Evolutionary conservation across 2,113 vertebrate species (phyloP), one percentile per base, ranked within the genome.

Genomic region (Lepus europaeus): DNA sequence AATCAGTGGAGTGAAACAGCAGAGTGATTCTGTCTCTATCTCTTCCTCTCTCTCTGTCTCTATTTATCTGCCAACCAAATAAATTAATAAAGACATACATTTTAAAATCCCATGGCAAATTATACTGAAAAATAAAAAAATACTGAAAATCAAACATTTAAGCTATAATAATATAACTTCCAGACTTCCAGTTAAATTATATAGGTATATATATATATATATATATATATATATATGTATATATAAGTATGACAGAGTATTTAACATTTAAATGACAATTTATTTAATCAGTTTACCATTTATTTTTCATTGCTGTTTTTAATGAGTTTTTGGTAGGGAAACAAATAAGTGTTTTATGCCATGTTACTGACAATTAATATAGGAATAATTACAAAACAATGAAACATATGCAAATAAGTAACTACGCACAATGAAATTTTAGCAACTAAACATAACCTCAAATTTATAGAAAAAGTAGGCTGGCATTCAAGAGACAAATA

Each of bases 241-340:
- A 72, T 17, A 86, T 9, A 83, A 45, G 45, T 45, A 86, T 6
- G 0, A 27, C 22, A 68, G 23, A 87, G 22, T 10, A 78, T 49
- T 93, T 96, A 94, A 17, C 10, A 78, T 49, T 93, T 96, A 95
- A 92, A 86, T 2, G 25, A 3, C 49, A 81, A 84, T 87, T 64
- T 91, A 76, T 88, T 76, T 64, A 87, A 59, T 19, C 31, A 76
- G 25, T 69, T 90, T 80, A 64, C 29, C 16, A 77, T 80, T 89
- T 56, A 83, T 0, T 10, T 56, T 86, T 89, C 70, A 29, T 29
- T 89, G 4, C 36, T 82, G 6, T 69, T 96, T 79, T 76, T 59
- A 73, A 76, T 33, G 17, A 11, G 20, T n/a, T 36, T 81, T 64
- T 39, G 29, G 23, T 25, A 39, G 36, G 17, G 12, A 91, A 10